Percentiles rank a stretch among this genome's conserved stretches.
phyloP scores from a whole-genome alignment of 2,888 invertebrate species.

The Frankliniella fusca region DNA sequence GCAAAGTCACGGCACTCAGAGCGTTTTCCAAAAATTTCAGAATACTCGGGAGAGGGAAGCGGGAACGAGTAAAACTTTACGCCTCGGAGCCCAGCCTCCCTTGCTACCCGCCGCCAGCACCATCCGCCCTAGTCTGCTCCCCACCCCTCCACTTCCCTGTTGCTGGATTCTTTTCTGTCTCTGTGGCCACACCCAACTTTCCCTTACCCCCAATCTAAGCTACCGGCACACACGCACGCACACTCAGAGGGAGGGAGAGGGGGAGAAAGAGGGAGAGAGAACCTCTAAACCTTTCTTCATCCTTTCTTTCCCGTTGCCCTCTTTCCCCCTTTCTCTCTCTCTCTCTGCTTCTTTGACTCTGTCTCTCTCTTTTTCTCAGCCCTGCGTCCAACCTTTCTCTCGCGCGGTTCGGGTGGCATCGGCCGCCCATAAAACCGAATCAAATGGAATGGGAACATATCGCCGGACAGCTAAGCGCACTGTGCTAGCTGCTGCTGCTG shows the following conservation, averaged over 20 bases:
- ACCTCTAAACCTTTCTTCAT: too few relatives aligned
- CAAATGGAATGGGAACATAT: slow-evolving; percentile 19
- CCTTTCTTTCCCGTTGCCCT: neutral
- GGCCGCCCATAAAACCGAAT: slow-evolving; percentile 21
- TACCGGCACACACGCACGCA: neutral
- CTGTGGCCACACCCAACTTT: neutral
- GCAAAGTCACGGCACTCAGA: too few relatives aligned
- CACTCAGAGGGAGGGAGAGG: neutral
- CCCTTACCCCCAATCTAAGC: too few relatives aligned
- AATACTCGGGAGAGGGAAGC: too few relatives aligned
- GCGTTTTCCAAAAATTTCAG: too few relatives aligned
- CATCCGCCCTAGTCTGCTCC: too few relatives aligned
- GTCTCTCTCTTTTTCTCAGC: too few relatives aligned
- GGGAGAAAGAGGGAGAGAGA: too few relatives aligned
- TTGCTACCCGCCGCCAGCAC: too few relatives aligned
- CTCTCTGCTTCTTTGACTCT: too few relatives aligned
- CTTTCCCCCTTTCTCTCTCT: neutral
- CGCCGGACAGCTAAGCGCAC: slow-evolving; percentile 19
- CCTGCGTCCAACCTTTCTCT: neutral
- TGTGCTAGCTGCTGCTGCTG: neutral
- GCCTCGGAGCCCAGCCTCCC: too few relatives aligned
- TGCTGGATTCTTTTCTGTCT: neutral
- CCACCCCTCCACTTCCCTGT: neutral
- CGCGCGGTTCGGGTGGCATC: neutral
- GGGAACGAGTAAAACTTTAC: too few relatives aligned